phyloP scores from a whole-genome alignment of 1,140 invertebrate species.

The Agrypnia vestita region DNA sequence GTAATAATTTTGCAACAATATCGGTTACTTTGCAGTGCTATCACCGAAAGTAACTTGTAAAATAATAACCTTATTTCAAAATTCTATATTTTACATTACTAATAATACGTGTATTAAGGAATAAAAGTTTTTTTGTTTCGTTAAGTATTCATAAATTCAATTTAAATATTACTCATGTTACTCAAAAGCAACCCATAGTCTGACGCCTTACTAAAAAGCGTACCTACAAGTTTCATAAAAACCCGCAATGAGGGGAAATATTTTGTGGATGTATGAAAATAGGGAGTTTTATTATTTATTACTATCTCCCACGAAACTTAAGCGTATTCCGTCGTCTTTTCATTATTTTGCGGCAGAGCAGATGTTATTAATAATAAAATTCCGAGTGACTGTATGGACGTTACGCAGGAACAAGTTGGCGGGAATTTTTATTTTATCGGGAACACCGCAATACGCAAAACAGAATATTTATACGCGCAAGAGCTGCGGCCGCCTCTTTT shows the following conservation, averaged over 20 bases:
- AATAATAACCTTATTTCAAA: too few relatives aligned
- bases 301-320: not conserved
- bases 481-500: slow-evolving; percentile 28
- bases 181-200: not conserved
- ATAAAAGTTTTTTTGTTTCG: too few relatives aligned
- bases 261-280: slow-evolving; percentile 31
- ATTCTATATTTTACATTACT: too few relatives aligned
- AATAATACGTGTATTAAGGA: too few relatives aligned
- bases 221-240: slow-evolving; percentile 20
- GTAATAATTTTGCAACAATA: too few relatives aligned
- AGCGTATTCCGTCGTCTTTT: slow-evolving; percentile 32
- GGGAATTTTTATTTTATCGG: slow-evolving; percentile 14
- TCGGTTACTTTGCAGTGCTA: too few relatives aligned
- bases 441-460: slow-evolving; percentile 48
- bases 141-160: too few relatives aligned
- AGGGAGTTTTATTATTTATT: slow-evolving; percentile 26
- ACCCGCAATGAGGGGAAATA: not conserved
- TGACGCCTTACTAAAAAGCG: not conserved
- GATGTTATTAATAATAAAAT: slow-evolving; percentile 47
- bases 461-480: slow-evolving; percentile 34
- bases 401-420: not conserved
- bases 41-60: too few relatives aligned
- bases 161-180: too few relatives aligned
- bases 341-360: slow-evolving; percentile 37
- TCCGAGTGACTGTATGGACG: slow-evolving; percentile 1